Evolutionary conservation across 2,113 vertebrate species (phyloP).

Genomic region (Chamaea fasciata): DNA sequence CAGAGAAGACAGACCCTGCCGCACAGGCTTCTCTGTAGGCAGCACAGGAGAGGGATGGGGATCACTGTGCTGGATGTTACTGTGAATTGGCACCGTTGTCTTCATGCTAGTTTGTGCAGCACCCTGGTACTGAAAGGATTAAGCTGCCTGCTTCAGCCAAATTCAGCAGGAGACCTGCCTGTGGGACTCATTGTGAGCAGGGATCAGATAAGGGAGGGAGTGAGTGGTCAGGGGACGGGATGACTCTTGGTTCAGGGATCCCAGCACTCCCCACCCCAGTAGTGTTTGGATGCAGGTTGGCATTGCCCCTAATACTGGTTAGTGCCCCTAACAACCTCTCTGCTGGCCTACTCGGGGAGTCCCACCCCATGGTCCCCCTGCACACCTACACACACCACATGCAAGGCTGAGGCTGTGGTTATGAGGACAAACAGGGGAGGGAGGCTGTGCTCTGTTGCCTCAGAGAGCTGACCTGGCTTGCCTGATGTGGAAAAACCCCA

Average conservation of each 20-base stretch:
- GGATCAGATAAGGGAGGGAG: background rate
- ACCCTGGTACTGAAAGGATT: background rate
- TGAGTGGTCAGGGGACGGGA: background rate
- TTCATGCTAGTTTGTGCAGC: background rate
- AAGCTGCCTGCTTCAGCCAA: background rate
- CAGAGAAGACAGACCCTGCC: background rate
- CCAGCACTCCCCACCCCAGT: background rate
- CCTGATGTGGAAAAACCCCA: background rate
- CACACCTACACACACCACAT: no score
- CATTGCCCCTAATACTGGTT: background rate
- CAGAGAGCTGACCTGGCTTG: background rate
- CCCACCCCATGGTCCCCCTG: no score
- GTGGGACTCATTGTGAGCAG: background rate
- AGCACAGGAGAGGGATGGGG: background rate
- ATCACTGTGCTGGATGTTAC: background rate
- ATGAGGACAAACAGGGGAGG: background rate
- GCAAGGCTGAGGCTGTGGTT: background rate
- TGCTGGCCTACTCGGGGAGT: fast-evolving
- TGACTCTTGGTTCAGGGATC: background rate
- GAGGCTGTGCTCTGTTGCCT: background rate
- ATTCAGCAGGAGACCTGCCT: background rate
- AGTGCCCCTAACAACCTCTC: background rate
- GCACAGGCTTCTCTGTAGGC: background rate
- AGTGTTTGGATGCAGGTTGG: background rate
- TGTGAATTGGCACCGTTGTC: background rate